Evolutionary conservation across 2,797 vertebrate genomes (phyloP), one percentile per base, ranked within the genome.

Genomic region (Pachyuromys duprasi): DNA sequence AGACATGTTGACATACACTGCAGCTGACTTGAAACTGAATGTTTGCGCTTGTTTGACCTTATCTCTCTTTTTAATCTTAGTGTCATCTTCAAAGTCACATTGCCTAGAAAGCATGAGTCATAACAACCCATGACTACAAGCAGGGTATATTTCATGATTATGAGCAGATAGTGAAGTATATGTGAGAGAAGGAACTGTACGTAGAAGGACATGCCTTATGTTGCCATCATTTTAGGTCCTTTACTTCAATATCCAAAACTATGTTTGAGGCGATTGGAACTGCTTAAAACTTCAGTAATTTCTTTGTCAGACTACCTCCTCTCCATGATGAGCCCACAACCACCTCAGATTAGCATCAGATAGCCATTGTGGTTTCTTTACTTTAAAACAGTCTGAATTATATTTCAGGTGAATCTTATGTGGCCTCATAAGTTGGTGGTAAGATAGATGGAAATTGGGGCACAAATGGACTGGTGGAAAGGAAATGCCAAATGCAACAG

Each of bases 261-360:
- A 8, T 83, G 0, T 89, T 83, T 82, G 69, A 45, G 2, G 83
- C 79, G 18, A 83, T 31, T 79, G 3, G n/a, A 72, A 57, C 11
- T 90, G 92, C 89, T 75, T 93, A 89, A 95, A 55, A 78, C 42
- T 49, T 88, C 91, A 75, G 2, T 89, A 90, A 70, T 82, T 90
- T 12, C 31, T 57, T 65, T 31, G 62, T 65, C 28, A 89, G 80
- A 89, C 14, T 94, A 62, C 80, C 67, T 93, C 81, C 76, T 91
- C 0, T 60, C 70, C 42, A 39, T 89, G 67, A 76, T 78, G 92
- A 81, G 91, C 87, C 70, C 69, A 90, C 74, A 92, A 53, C 26
- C 65, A 88, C 72, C 67, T 96, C 49, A 74, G 39, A 87, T 90
- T 93, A 55, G 63, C 76, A 57, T 95, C 53, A 81, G 45, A n/a